Evolutionary conservation across 2,888 invertebrate species (phyloP), one percentile per base, ranked within the genome.

Genomic region (Temnothorax ravouxi): DNA sequence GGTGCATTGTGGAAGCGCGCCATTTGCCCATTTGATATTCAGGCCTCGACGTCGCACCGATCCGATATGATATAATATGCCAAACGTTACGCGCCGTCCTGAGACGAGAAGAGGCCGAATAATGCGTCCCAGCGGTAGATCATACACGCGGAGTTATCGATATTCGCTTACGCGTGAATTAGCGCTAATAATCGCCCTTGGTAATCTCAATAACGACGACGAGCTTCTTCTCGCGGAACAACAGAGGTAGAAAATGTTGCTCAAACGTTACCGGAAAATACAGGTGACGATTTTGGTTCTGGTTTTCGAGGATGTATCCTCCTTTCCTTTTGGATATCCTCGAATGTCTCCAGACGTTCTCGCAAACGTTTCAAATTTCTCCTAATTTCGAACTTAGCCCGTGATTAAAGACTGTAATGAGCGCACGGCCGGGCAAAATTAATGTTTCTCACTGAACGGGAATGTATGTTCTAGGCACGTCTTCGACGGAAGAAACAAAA

Each of bases 381-480:
- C 29, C 15, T n/a, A 47, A 5, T 38, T 34, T 38, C 34, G 5
- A 34, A 18, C 21, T 66, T 34, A 15, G 41, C 9, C 71, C 34
- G 47, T 13, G 74, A 21, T 21, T 6, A 52, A 66, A 41, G 29
- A 79, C 8, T 29, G 29, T n/a, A 56, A 54, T 54, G 41, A 21
- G 64, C 82, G 64, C 44, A 34, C 76, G 61, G 47, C 41, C 82
- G 76, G 54, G 56, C 83, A 76, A 59, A 61, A 75, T 89, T 84
- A 80, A 87, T 76, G 56, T 85, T 87, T 87, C 54, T 88, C 83
- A 90, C 86, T 87, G 69, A 88, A 90, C 83, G 89, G 71, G 88
- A 87, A 87, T 90, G 84, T 91, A 88, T 90, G 90, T 90, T 90
- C 85, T 90, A 90, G 90, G 90, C 90, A 87, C 89, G 69, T 88